Evolutionary conservation across 2,113 vertebrate species (phyloP).

Genomic region (Barnardius zonarius): DNA sequence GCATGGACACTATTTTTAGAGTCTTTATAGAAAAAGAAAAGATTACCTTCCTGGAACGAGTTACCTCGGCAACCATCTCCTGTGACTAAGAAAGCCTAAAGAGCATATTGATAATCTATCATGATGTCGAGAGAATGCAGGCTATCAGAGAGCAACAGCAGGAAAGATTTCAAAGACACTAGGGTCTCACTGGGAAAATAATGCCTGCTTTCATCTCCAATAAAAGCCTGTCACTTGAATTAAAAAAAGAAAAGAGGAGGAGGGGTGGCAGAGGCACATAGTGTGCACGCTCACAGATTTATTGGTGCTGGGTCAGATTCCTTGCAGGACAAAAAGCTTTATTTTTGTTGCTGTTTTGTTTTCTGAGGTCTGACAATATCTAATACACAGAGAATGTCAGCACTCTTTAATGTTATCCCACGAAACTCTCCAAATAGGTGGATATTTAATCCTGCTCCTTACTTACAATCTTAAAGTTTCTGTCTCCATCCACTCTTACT

Average conservation of each 20-base stretch:
- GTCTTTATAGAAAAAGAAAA: constrained; percentile 61
- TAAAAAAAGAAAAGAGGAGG: neutral
- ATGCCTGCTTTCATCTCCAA: constrained; percentile 71
- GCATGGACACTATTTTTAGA: constrained; percentile 72
- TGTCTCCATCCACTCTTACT: neutral
- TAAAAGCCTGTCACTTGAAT: constrained; percentile 63
- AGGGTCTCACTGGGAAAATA: constrained; percentile 69
- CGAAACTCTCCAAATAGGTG: neutral
- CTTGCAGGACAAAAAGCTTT: constrained; percentile 43
- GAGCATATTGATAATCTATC: constrained; percentile 91
- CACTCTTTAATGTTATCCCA: neutral
- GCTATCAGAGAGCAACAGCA: constrained; percentile 82
- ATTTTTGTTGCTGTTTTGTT: neutral
- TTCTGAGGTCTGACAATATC: constrained; percentile 17
- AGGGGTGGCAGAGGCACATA: neutral
- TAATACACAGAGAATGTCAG: neutral
- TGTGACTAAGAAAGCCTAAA: constrained; percentile 79
- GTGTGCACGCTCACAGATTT: neutral
- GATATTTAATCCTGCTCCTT: neutral
- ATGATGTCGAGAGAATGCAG: constrained; percentile 79
- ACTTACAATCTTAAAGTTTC: neutral
- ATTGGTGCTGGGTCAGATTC: constrained; percentile 50
- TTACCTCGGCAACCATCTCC: constrained; percentile 87
- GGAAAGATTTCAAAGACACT: constrained; percentile 78
- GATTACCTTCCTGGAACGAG: constrained; percentile 75